Conservation (phyloP, 1,140 invertebrate species). For the Dendrolimus kikuchii region DNA sequence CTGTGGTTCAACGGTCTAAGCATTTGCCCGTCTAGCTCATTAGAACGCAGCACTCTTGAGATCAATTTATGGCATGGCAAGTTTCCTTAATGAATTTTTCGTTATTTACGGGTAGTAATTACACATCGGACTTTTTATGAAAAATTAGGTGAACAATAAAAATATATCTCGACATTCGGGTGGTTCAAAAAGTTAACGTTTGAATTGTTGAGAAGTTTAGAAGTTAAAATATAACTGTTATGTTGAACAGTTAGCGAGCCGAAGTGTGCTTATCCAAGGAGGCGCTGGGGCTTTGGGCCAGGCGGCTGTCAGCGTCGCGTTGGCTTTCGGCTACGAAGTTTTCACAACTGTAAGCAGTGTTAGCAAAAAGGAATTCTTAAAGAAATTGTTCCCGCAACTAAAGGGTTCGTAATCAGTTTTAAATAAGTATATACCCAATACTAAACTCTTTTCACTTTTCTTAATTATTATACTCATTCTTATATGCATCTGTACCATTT, state of each 20-base stretch:
- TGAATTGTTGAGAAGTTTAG: neutral
- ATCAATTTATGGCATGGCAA: no score
- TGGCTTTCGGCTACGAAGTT: slow-evolving; percentile 51
- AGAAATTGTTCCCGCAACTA: slow-evolving; percentile 19
- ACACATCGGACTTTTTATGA: no score
- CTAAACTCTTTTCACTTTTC: neutral
- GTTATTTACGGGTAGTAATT: no score
- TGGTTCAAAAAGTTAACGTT: no score
- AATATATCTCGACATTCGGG: no score
- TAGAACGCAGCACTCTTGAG: no score
- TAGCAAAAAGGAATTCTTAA: slow-evolving; percentile 42
- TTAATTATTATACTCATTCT: neutral
- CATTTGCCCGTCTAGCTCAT: no score
- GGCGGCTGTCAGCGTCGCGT: slow-evolving; percentile 78
- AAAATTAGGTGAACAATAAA: no score
- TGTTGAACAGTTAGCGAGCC: neutral
- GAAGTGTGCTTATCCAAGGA: slow-evolving; percentile 76
- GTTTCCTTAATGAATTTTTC: no score
- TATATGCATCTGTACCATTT: neutral
- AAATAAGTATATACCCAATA: neutral
- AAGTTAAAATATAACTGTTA: no score
- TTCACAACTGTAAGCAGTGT: slow-evolving; percentile 61
- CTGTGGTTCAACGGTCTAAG: no score
- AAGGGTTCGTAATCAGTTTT: slow-evolving; percentile 15
- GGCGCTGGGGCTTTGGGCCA: slow-evolving; percentile 81